Conservation (phyloP, 2,888 invertebrate species). For the Leucoma salicis region DNA sequence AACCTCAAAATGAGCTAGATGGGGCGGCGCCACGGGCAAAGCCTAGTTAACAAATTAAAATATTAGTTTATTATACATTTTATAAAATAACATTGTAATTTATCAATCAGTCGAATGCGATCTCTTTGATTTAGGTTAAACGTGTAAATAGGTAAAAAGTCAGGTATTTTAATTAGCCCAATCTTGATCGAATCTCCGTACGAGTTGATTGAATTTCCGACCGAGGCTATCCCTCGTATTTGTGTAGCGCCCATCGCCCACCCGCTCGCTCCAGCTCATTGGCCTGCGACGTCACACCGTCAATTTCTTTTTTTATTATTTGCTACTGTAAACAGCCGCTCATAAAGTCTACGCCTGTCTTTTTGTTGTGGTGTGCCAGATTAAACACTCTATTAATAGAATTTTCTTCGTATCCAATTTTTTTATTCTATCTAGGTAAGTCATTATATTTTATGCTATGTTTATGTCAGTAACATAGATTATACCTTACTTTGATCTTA, state of each 20-base stretch:
- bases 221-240: conserved; percentile 71
- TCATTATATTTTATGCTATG: conserved; percentile 15
- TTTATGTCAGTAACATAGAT: conserved; percentile 7
- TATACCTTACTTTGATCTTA: too few relatives aligned
- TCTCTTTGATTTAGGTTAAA: too few relatives aligned
- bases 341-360: conserved; percentile 62
- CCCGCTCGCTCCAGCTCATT: conserved; percentile 65
- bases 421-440: conserved; percentile 22
- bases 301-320: conserved; percentile 67
- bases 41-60: too few relatives aligned
- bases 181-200: conserved; percentile 77
- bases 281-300: conserved; percentile 72
- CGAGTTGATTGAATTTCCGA: conserved; percentile 79
- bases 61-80: too few relatives aligned
- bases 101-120: too few relatives aligned
- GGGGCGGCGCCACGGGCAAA: too few relatives aligned
- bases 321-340: conserved; percentile 68
- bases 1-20: too few relatives aligned
- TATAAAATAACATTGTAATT: too few relatives aligned
- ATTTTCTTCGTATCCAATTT: conserved; percentile 26
- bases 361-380: conserved; percentile 47
- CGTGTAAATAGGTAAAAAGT: conserved; percentile 56
- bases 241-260: conserved; percentile 55
- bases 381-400: conserved; percentile 41
- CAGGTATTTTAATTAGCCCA: conserved; percentile 76